Percentiles rank a stretch among this genome's conserved stretches.
These are phyloP conservation scores for Lithobates pipiens DNA, from an alignment of 2,797 vertebrate genomes.

Conservation along the genomic window DNA sequence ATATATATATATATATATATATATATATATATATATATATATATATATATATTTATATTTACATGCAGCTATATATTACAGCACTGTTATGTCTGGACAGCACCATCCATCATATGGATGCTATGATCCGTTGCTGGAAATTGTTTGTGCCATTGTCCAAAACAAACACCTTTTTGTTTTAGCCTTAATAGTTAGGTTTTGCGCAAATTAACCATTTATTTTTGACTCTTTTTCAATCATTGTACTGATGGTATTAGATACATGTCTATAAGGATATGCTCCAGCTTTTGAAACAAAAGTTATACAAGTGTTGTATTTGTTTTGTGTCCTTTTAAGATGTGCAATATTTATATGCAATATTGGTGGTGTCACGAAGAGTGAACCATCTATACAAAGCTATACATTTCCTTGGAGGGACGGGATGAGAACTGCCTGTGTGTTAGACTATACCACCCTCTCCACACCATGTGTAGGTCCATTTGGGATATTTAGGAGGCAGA, in stretches of 20 bases:
- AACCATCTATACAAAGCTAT: neutral
- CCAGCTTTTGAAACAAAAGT: constrained; percentile 65
- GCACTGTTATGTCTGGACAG: constrained; percentile 64
- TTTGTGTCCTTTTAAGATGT: constrained; percentile 79
- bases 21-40: no score
- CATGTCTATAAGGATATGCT: constrained; percentile 74
- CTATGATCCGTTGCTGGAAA: constrained; percentile 78
- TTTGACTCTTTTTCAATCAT: constrained; percentile 74
- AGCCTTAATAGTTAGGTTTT: constrained; percentile 88
- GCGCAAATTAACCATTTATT: constrained; percentile 70
- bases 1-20: no score
- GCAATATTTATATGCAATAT: constrained; percentile 86
- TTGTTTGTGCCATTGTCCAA: constrained; percentile 83
- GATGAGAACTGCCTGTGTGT: neutral
- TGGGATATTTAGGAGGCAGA: no score
- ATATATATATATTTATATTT: constrained; percentile 1
- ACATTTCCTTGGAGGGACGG: neutral
- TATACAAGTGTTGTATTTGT: constrained; percentile 65
- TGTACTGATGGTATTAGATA: constrained; percentile 73
- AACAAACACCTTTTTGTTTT: constrained; percentile 81
- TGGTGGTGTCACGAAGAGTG: neutral
- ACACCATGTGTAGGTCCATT: neutral
- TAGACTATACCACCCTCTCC: neutral
- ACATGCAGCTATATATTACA: neutral
- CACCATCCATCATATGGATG: constrained; percentile 70